phyloP scores from a whole-genome alignment of 2,888 invertebrate genomes.

The Orthosia incerta region DNA sequence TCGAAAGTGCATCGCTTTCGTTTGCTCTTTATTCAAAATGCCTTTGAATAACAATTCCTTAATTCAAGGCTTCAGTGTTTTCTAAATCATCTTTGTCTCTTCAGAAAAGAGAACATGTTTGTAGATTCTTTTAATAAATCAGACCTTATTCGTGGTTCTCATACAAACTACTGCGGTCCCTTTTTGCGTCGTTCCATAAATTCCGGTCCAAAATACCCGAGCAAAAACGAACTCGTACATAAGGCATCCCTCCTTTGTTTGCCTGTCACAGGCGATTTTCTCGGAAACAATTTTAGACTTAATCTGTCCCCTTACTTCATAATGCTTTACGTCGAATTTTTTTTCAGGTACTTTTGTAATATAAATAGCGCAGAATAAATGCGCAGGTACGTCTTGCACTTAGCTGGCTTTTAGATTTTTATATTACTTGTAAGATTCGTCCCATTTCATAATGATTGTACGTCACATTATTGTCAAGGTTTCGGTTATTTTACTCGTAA shows the following conservation, averaged over 20 bases:
- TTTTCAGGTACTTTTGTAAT: not conserved
- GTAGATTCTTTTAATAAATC: constrained; percentile 10
- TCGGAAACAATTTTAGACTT: constrained; percentile 19
- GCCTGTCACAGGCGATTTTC: constrained; percentile 15
- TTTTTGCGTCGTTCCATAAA: constrained; percentile 7
- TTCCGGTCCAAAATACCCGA: constrained; percentile 17
- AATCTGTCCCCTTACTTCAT: constrained; percentile 20
- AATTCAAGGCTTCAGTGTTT: constrained; percentile 1
- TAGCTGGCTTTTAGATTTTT: constrained; percentile 32
- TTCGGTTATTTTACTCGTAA: constrained; percentile 3
- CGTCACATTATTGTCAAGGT: constrained; percentile 14
- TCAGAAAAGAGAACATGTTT: not conserved
- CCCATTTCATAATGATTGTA: constrained; percentile 2
- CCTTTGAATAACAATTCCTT: constrained; percentile 28
- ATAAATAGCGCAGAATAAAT: constrained; percentile 23
- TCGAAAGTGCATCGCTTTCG: constrained; percentile 74
- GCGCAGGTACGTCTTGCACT: constrained; percentile 11
- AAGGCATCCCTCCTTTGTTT: constrained; percentile 26
- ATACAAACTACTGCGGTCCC: not conserved
- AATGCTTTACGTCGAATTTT: constrained; percentile 10
- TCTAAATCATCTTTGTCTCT: not conserved
- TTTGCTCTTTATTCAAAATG: constrained; percentile 52
- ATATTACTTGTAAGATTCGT: not conserved
- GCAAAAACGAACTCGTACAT: constrained; percentile 2
- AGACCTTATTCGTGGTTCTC: not conserved